Base-by-base conservation (phyloP, 2,888 invertebrate species). In the Amphipyra berbera region DNA sequence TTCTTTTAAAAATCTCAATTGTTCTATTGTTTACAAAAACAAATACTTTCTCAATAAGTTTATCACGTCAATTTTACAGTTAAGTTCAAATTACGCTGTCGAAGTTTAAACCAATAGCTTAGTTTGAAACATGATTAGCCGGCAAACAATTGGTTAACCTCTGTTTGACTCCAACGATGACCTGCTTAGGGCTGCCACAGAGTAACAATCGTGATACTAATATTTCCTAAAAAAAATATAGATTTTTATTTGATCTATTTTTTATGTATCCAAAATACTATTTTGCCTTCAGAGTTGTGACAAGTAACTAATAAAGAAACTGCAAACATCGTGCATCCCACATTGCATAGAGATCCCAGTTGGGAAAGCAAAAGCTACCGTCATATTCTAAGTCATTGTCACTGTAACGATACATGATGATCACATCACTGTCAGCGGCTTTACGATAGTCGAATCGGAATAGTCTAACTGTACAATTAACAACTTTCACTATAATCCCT, bases 61-160 rank as follows among this genome's bases (percentile, higher is more conserved):
- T 73, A 78, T 76, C 70, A 66, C 68, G 68, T 73, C 59, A 55
- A 69, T 69, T 81, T 81, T 84, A 85, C 86, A 80, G 87, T 86
- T 85, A 83, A 75, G 69, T 76, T 61, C 63, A 86, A 84, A 87
- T 88, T 84, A 84, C 85, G 74, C 67, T 70, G 81, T 81, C 77
- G 68, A 82, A 82, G 83, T 79, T 77, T 82, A 82, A 84, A 85
- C 83, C 85, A 85, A 88, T 85, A 86, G 86, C 82, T 86, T 81
- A 81, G 81, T 82, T 82, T 82, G 82, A 84, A 82, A 83, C 81
- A 85, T 85, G 86, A 89, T 90, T 87, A 88, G 82, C 81, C 78
- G 72, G 81, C 83, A 82, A 86, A 88, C 87, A 85, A 87, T 84
- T 79, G 83, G 84, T 81, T 89, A 87, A 90, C 89, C 90, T 82